These are phyloP conservation scores for Tetrax tetrax DNA, from an alignment of 2,113 vertebrate genomes.

Conservation along the genomic window DNA sequence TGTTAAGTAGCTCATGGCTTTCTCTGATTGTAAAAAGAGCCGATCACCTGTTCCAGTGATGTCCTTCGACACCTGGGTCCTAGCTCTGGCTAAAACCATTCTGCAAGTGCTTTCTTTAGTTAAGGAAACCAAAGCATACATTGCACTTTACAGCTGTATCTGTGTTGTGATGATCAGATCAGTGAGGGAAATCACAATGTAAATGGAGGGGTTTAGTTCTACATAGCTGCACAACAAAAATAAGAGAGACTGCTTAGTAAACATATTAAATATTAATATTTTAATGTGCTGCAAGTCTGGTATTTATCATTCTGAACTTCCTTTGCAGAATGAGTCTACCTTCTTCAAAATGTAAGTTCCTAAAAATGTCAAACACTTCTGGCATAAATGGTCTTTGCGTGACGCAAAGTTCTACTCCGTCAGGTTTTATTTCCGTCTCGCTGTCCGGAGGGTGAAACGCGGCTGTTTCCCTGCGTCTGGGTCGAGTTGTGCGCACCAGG, in stretches of 20 bases:
- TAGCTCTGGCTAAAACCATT: not conserved
- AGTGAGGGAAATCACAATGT: not conserved
- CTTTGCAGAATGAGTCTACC: conserved; percentile 57
- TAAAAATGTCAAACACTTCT: not conserved
- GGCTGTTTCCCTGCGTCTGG: not conserved
- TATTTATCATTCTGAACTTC: conserved; percentile 54
- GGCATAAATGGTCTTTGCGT: not conserved
- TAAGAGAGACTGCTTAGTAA: conserved; percentile 41
- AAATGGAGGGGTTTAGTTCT: not conserved
- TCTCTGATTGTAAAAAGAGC: not conserved
- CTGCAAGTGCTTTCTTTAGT: conserved; percentile 24
- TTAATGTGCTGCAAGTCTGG: conserved; percentile 59
- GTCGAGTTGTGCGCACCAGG: not conserved
- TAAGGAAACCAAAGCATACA: conserved; percentile 5
- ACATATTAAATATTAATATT: conserved; percentile 46
- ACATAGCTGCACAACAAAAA: not conserved
- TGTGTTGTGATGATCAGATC: conserved; percentile 32
- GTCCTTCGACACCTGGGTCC: not conserved
- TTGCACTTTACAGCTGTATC: conserved; percentile 32
- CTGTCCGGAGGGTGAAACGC: not conserved
- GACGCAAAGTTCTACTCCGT: not conserved
- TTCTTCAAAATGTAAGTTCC: not conserved
- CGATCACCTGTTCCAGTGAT: not conserved
- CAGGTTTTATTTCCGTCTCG: conserved; percentile 8
- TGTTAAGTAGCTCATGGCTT: not conserved